Conservation (phyloP, 2,797 vertebrate genomes). For the Sebastes steindachneri region DNA sequence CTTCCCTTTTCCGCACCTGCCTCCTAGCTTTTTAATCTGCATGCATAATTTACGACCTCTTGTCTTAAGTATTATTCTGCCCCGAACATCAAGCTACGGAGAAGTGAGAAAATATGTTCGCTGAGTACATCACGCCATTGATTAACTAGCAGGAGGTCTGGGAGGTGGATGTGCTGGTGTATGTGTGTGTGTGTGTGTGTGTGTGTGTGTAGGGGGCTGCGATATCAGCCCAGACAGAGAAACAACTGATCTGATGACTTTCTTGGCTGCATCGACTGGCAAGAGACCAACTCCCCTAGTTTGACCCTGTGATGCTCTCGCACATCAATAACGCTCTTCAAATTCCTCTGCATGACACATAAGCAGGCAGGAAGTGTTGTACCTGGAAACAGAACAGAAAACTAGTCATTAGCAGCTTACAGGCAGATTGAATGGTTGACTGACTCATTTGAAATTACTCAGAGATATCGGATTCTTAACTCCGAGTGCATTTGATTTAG, state of each 20-base stretch:
- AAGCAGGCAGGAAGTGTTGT: slow-evolving; percentile 36
- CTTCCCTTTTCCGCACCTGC: slow-evolving; percentile 13
- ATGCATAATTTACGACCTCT: slow-evolving; percentile 55
- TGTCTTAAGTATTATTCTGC: slow-evolving; percentile 53
- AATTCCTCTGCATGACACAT: slow-evolving; percentile 45
- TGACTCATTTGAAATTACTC: slow-evolving; percentile 17
- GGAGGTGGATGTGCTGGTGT: slow-evolving; percentile 12
- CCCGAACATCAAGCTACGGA: slow-evolving; percentile 12
- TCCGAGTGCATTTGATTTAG: slow-evolving; percentile 6
- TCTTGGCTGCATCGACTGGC: slow-evolving; percentile 77
- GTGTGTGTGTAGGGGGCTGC: slow-evolving; percentile 3
- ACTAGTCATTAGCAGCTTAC: slow-evolving; percentile 24
- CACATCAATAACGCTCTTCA: slow-evolving; percentile 56
- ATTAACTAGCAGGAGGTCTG: slow-evolving; percentile 53
- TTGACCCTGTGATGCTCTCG: slow-evolving; percentile 55
- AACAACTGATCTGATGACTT: slow-evolving; percentile 67
- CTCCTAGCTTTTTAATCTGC: slow-evolving; percentile 52
- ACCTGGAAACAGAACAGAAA: slow-evolving; percentile 52
- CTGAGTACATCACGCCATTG: slow-evolving; percentile 44
- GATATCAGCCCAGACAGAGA: slow-evolving; percentile 45
- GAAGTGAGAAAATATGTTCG: slow-evolving; percentile 47
- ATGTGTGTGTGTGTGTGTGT: slow-evolving; percentile 4
- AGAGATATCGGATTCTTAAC: neutral
- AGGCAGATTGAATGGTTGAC: neutral
- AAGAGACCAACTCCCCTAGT: slow-evolving; percentile 64